phyloP scores from a whole-genome alignment of 2,113 vertebrate species.

The Ciconia boyciana region DNA sequence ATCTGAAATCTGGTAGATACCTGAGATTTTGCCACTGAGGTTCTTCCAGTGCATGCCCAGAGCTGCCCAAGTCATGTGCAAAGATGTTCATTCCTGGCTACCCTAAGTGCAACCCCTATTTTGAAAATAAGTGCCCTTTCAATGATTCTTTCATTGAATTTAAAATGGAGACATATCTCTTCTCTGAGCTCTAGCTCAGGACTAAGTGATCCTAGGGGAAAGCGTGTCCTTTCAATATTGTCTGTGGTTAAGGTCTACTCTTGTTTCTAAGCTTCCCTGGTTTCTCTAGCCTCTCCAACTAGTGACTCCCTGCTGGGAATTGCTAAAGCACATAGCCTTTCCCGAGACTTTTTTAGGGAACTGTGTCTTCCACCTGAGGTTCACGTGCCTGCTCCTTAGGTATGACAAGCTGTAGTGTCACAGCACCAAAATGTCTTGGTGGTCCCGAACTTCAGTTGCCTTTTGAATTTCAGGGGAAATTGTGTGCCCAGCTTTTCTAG shows the following conservation, averaged over 20 bases:
- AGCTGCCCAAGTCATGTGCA: neutral
- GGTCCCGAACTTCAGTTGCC: neutral
- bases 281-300: neutral
- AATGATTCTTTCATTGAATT: neutral
- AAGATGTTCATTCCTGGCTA: neutral
- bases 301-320: neutral
- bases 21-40: neutral
- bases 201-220: neutral
- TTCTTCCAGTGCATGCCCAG: neutral
- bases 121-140: neutral
- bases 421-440: neutral
- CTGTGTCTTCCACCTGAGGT: neutral
- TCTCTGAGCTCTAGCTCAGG: neutral
- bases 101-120: neutral
- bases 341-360: neutral
- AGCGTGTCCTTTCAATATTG: neutral
- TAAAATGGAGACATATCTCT: neutral
- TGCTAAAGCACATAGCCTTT: accelerated
- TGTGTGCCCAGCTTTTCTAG: neutral
- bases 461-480: neutral
- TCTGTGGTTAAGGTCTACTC: neutral
- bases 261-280: neutral
- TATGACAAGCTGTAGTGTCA: neutral
- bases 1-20: neutral
- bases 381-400: neutral